These are phyloP conservation scores for Pseudoips prasinana DNA, from an alignment of 2,888 invertebrate genomes.

Conservation along the genomic window DNA sequence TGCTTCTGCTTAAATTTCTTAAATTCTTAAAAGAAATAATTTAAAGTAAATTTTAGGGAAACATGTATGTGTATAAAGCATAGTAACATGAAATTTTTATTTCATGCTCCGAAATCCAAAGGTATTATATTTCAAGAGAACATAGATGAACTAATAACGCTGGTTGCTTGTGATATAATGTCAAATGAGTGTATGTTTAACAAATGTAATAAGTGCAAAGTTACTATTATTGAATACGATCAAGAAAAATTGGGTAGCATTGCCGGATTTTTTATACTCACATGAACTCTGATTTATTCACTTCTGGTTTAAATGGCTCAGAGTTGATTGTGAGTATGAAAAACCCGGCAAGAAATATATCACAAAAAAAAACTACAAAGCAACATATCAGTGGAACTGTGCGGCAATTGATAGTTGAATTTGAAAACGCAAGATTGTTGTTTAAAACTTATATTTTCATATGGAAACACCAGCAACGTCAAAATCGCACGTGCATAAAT, in stretches of 20 bases:
- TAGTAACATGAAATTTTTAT: slow-evolving; percentile 11
- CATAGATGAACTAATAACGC: slow-evolving; percentile 10
- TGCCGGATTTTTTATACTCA: too few species aligned
- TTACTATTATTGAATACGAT: slow-evolving; percentile 5
- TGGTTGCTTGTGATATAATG: slow-evolving; percentile 10
- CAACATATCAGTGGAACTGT: slow-evolving; percentile 7
- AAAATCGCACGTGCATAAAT: slow-evolving; percentile 8
- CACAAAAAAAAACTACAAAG: slow-evolving; percentile 12
- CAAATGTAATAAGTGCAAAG: slow-evolving; percentile 13
- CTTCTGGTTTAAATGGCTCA: slow-evolving; percentile 14
- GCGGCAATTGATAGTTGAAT: slow-evolving; percentile 2
- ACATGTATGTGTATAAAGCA: slow-evolving; percentile 20
- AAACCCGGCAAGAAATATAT: slow-evolving; percentile 7
- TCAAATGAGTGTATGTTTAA: slow-evolving; percentile 12
- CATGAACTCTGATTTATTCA: too few species aligned
- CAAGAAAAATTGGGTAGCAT: slow-evolving; percentile 6
- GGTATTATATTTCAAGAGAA: slow-evolving; percentile 9
- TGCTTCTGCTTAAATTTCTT: too few species aligned
- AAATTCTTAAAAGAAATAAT: slow-evolving; percentile 16
- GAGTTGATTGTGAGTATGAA: slow-evolving; percentile 8
- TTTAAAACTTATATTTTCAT: slow-evolving; percentile 10
- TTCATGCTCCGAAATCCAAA: slow-evolving; percentile 11
- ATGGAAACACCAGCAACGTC: slow-evolving; percentile 8
- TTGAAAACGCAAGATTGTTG: slow-evolving; percentile 4
- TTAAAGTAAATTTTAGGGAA: slow-evolving; percentile 7